Evolutionary conservation across 2,797 vertebrate species (phyloP), one percentile per base, ranked within the genome.

Genomic region (Anguilla marmorata): DNA sequence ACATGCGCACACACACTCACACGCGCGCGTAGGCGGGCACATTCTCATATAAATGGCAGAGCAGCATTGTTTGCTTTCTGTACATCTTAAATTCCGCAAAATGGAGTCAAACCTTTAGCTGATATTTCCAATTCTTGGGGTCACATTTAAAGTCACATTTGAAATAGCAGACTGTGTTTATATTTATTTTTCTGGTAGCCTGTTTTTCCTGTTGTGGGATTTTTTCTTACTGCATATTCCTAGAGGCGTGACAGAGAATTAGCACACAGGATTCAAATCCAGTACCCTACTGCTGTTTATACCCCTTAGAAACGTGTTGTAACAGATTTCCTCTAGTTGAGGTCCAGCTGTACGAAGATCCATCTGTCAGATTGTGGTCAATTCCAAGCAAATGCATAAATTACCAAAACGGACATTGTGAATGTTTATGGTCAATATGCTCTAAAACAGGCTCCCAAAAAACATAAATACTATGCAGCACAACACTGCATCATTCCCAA

Each of bases 371-470:
- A 69, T 69, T 1, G 12, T 33, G 3, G 30, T 74, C 4, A 7
- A 37, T 74, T 33, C 69, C 69, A 74, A 74, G 69, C 27, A 74
- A 33, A 74, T 30, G 11, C n/a, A 33, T 66, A 69, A 30, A 74
- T 33, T 58, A 50, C 33, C 11, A 85, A 30, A 33, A 85, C 9
- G n/a, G 4, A 41, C 30, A 37, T 58, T 58, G 14, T 16, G 14
- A 58, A 58, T 48, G 66, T 24, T 45, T 30, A 12, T 90, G 89
- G 91, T 88, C 86, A 89, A 90, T 92, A 69, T n/a, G 24, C 27
- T 69, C 6, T 69, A 69, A 69, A 69, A 92, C 90, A 89, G 92
- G 91, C 90, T 89, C 48, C 48, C 54, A 56, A 30, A 87, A 89
- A 84, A 45, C 85, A 85, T 41, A 45, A 87, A 85, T 88, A 88